A percentile compares a stretch with the other conserved stretches of the same genome.
phyloP scores from a whole-genome alignment of 2,113 vertebrate species.

The Lophotis ruficrista region DNA sequence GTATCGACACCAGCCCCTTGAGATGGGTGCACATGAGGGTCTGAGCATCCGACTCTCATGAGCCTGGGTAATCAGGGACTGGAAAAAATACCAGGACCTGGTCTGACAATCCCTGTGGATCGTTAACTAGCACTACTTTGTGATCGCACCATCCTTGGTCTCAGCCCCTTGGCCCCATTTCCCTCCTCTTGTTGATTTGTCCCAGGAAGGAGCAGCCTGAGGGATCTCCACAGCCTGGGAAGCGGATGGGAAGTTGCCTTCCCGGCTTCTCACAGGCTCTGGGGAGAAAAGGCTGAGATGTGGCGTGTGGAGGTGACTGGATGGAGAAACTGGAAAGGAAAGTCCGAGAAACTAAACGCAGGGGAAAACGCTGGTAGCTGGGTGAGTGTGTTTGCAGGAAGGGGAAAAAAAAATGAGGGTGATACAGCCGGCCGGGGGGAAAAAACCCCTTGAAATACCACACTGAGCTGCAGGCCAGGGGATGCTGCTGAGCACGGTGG shows the following conservation, averaged over 20 bases:
- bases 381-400: not conserved
- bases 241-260: not conserved
- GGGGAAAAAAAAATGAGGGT: not conserved
- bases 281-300: not conserved
- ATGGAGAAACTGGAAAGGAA: not conserved
- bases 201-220: not conserved
- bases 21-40: not conserved
- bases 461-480: not conserved
- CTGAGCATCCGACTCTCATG: not conserved
- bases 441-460: no score
- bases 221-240: not conserved
- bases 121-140: not conserved
- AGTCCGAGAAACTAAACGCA: not conserved
- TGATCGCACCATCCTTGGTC: not conserved
- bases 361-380: not conserved
- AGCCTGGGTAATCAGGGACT: not conserved
- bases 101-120: not conserved
- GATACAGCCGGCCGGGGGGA: accelerated
- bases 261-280: not conserved
- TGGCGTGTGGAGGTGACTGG: no score
- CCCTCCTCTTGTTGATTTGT: not conserved
- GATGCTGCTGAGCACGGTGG: not conserved
- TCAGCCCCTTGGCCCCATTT: not conserved
- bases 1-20: not conserved
- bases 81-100: not conserved